Evolutionary conservation across 2,113 vertebrate genomes (phyloP).

Genomic region (Pterocles burchelli): DNA sequence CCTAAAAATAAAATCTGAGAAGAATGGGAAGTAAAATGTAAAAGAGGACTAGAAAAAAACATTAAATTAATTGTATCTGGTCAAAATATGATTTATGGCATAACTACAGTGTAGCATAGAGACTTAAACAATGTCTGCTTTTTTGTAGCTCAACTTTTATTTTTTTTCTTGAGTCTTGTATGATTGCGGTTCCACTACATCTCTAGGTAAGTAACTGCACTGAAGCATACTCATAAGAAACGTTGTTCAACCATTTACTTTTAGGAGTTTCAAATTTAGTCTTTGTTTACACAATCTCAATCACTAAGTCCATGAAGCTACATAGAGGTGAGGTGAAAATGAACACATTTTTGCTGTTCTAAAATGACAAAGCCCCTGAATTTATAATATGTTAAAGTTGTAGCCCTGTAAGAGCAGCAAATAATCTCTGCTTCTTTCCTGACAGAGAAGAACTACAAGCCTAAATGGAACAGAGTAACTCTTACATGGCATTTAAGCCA

Average conservation of each 20-base stretch:
- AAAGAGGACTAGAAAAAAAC: background rate
- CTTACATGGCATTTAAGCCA: background rate
- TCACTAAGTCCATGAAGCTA: background rate
- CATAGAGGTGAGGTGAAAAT: constrained; percentile 17
- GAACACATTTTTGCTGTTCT: constrained; percentile 5
- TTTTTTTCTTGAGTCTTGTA: background rate
- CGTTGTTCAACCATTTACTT: background rate
- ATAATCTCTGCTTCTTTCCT: background rate
- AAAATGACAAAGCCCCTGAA: background rate
- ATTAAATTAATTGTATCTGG: constrained; percentile 54
- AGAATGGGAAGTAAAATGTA: constrained; percentile 17
- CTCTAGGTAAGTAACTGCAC: background rate
- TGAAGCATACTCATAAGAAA: background rate
- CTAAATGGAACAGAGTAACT: background rate
- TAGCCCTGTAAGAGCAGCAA: background rate
- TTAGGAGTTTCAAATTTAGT: background rate
- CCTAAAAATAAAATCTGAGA: constrained; percentile 53
- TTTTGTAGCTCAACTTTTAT: background rate
- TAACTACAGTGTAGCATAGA: background rate
- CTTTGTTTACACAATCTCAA: background rate
- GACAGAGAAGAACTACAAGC: background rate
- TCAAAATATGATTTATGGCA: constrained; percentile 45
- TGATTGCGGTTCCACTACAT: background rate
- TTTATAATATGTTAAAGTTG: background rate
- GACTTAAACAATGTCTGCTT: background rate